Percentiles rank a stretch among this genome's conserved stretches.
Conservation (phyloP, 64 coral and sea anemone species). For the Pocillopora damicornis region DNA sequence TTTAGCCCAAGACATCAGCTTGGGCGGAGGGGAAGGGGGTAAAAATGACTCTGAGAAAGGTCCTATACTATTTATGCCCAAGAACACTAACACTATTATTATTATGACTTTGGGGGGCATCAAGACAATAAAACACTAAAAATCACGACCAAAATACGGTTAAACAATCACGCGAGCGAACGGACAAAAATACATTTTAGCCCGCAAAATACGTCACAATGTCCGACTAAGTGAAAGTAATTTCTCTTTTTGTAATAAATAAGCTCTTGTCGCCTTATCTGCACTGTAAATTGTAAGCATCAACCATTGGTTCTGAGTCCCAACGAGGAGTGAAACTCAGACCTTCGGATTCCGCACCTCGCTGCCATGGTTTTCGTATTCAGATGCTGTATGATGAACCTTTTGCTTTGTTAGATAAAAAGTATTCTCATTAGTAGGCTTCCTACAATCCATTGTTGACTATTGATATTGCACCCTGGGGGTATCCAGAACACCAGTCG, state of each 20-base stretch:
- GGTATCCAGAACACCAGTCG: too few relatives aligned
- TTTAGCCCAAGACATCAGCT: too few relatives aligned
- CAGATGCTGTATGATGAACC: too few relatives aligned
- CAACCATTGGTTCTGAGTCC: neutral
- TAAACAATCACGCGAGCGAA: neutral
- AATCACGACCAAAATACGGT: neutral
- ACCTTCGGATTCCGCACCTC: too few relatives aligned
- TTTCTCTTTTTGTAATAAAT: neutral
- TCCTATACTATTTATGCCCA: neutral
- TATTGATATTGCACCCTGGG: too few relatives aligned
- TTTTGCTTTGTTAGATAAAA: too few relatives aligned
- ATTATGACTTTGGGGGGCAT: neutral
- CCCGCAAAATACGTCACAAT: neutral
- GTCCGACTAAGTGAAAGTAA: neutral
- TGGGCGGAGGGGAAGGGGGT: too few relatives aligned
- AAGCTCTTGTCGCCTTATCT: neutral
- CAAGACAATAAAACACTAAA: neutral
- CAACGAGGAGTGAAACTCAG: too few relatives aligned
- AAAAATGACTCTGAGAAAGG: neutral
- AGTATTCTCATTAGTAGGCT: too few relatives aligned
- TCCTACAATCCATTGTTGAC: too few relatives aligned
- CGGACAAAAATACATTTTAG: neutral
- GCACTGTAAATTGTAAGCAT: neutral
- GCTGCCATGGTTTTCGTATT: too few relatives aligned
- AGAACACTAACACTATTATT: neutral